Percentiles rank a stretch among this genome's conserved stretches.
These are phyloP conservation scores for Camelus bactrianus DNA, from an alignment of 2,113 vertebrate genomes.

Conservation along the genomic window DNA sequence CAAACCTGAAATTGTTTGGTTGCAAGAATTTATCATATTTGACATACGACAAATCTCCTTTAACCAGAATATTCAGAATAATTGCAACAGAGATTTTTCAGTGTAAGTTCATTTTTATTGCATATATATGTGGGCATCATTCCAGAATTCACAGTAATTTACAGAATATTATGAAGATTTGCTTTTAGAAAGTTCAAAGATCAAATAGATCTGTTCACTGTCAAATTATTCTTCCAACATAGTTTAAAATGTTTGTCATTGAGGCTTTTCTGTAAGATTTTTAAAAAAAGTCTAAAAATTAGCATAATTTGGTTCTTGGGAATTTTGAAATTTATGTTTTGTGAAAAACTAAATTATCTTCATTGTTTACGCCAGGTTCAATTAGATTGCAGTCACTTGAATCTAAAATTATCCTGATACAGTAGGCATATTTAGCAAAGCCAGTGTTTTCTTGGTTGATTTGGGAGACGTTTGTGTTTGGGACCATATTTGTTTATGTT, in stretches of 20 bases:
- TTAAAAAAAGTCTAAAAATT: constrained; percentile 18
- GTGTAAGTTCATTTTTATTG: neutral
- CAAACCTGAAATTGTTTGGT: neutral
- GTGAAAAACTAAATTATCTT: constrained; percentile 41
- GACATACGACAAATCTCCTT: neutral
- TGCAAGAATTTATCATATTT: neutral
- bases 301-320: neutral
- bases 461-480: neutral
- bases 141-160: constrained; percentile 16
- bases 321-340: constrained; percentile 19
- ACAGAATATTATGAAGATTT: neutral
- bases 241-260: neutral
- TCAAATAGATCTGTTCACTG: neutral
- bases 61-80: neutral
- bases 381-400: neutral
- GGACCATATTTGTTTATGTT: constrained; percentile 58
- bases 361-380: constrained; percentile 19
- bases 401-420: neutral
- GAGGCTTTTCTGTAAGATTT: neutral
- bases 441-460: neutral
- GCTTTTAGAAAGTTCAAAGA: constrained; percentile 12
- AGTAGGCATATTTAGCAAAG: constrained; percentile 7
- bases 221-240: neutral
- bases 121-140: neutral
- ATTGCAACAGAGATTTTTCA: neutral